Evolutionary conservation across 2,113 vertebrate genomes (phyloP).

Genomic region (Grammomys surdaster): DNA sequence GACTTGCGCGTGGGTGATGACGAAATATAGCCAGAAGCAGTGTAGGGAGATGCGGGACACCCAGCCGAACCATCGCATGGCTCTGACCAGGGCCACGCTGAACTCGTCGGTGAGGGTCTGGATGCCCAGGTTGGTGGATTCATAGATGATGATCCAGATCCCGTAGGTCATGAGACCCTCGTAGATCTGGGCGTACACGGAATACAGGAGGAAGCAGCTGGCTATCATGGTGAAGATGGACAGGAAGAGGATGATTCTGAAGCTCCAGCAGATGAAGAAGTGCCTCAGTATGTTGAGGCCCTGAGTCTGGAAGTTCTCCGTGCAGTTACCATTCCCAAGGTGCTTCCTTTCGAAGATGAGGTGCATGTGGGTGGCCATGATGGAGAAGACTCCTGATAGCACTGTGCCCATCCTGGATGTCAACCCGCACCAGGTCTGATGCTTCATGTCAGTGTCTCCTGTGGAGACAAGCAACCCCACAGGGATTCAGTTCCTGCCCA

Average conservation of each 20-base stretch:
- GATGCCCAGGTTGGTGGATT: background rate
- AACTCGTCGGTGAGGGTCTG: background rate
- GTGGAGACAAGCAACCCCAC: background rate
- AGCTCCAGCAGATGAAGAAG: slow-evolving; percentile 19
- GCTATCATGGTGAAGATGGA: background rate
- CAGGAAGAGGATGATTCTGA: background rate
- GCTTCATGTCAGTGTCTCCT: slow-evolving; percentile 2
- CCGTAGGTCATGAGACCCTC: slow-evolving; percentile 59
- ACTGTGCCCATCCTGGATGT: slow-evolving; percentile 39
- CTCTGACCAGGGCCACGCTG: fast-evolving
- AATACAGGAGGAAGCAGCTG: slow-evolving; percentile 75
- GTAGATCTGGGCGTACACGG: background rate
- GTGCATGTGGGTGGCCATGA: slow-evolving; percentile 71
- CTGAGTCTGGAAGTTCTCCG: fast-evolving
- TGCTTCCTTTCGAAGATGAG: slow-evolving; percentile 78
- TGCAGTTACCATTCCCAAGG: background rate
- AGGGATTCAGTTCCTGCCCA: background rate
- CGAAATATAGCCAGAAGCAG: slow-evolving; percentile 75
- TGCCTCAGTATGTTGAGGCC: fast-evolving
- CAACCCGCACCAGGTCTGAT: slow-evolving; percentile 66
- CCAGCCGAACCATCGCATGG: slow-evolving; percentile 80
- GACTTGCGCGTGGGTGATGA: slow-evolving; percentile 5
- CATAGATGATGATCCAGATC: slow-evolving; percentile 73
- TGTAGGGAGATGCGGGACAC: slow-evolving; percentile 46
- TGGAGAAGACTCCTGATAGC: slow-evolving; percentile 76